Evolutionary conservation across 1,140 invertebrate species (phyloP).

Genomic region (Tetramorium simillimum): DNA sequence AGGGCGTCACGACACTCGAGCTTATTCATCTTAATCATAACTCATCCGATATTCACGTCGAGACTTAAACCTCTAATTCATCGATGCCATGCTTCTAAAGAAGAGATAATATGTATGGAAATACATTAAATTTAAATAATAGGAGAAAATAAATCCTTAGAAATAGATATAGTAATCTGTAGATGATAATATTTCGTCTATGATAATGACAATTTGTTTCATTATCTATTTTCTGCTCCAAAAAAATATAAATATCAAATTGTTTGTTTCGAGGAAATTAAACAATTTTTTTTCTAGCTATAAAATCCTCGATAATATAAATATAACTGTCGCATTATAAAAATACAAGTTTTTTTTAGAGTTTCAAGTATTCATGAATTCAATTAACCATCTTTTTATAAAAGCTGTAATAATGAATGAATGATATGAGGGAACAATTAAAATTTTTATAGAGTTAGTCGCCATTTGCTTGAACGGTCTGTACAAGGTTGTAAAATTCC

Average conservation of each 20-base stretch:
- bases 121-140: background rate
- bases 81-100: background rate
- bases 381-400: background rate
- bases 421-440: background rate
- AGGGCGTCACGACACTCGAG: background rate
- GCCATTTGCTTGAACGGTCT: background rate
- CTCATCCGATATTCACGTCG: background rate
- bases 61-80: background rate
- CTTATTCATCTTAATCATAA: slow-evolving; percentile 39
- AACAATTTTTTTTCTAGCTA: background rate
- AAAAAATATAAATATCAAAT: background rate
- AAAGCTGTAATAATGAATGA: background rate
- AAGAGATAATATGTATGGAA: background rate
- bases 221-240: background rate
- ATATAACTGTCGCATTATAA: background rate
- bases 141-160: background rate
- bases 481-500: background rate
- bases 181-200: background rate
- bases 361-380: background rate
- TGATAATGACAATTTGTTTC: background rate
- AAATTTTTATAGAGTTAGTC: slow-evolving; percentile 2
- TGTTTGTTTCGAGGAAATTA: background rate
- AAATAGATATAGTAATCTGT: background rate
- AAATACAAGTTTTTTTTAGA: background rate
- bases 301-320: background rate